Evolutionary conservation across 1,140 invertebrate species (phyloP).

Genomic region (Goniozus legneri): DNA sequence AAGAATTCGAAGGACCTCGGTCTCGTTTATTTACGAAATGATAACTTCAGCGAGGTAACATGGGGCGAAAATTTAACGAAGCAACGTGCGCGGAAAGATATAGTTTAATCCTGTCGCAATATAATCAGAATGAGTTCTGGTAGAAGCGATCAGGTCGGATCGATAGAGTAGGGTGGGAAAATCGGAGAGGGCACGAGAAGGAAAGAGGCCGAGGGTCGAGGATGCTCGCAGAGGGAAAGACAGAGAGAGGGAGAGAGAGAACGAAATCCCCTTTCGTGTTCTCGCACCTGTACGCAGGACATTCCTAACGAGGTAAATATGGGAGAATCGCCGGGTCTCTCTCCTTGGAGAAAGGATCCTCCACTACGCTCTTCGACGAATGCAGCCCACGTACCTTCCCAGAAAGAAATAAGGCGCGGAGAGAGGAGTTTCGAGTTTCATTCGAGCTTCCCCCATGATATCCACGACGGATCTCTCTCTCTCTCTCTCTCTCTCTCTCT

Average conservation of each 20-base stretch:
- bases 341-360: constrained; percentile 17
- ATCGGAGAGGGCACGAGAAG: neutral
- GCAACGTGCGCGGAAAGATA: too few relatives aligned
- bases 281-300: constrained; percentile 21
- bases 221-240: neutral
- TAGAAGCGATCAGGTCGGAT: too few relatives aligned
- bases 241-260: neutral
- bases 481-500: neutral
- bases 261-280: constrained; percentile 12
- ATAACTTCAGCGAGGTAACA: too few relatives aligned
- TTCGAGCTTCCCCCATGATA: constrained; percentile 26
- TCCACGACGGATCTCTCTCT: constrained; percentile 27
- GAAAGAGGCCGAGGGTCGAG: neutral
- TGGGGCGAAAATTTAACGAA: too few relatives aligned
- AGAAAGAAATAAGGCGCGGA: constrained; percentile 25
- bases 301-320: constrained; percentile 31
- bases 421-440: constrained; percentile 25
- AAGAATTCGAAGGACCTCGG: too few relatives aligned
- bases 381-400: constrained; percentile 24
- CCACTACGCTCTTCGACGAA: neutral
- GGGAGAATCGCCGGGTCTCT: constrained; percentile 16
- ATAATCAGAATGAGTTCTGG: too few relatives aligned
- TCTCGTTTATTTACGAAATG: too few relatives aligned
- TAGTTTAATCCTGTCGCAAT: too few relatives aligned
- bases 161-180: too few relatives aligned